A percentile compares a stretch with the other conserved stretches of the same genome.
Conservation (phyloP, 2,797 vertebrate species). For the Brachyrhaphis roseni region DNA sequence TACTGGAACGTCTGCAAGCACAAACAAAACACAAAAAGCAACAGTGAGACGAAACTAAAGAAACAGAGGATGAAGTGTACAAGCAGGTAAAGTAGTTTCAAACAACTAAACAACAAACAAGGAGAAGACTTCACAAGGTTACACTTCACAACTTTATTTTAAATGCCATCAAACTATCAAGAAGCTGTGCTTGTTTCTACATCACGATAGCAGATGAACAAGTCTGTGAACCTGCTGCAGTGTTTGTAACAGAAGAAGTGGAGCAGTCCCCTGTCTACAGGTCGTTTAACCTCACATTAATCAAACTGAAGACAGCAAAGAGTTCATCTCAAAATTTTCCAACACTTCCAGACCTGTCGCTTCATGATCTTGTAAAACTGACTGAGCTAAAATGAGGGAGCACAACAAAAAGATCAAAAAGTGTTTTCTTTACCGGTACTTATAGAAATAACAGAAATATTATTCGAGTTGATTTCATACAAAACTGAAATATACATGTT, state of each 20-base stretch:
- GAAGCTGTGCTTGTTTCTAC: neutral
- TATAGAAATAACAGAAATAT: too few species aligned
- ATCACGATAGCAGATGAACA: neutral
- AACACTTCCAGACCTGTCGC: neutral
- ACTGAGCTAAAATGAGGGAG: neutral
- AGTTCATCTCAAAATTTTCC: neutral
- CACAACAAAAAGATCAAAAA: neutral
- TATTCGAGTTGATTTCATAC: too few species aligned
- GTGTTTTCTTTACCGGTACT: too few species aligned
- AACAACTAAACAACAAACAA: neutral
- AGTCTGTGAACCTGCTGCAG: neutral
- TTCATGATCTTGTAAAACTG: neutral
- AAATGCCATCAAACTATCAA: neutral
- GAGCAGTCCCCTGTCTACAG: neutral
- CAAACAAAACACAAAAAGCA: slow-evolving; percentile 5
- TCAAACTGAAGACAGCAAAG: neutral
- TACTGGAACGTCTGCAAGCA: slow-evolving; percentile 90
- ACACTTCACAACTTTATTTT: neutral
- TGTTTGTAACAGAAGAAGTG: too few species aligned
- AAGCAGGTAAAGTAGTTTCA: too few species aligned
- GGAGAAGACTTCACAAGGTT: neutral
- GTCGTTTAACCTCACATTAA: neutral
- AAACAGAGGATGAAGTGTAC: neutral
- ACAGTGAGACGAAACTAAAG: neutral
- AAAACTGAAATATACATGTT: too few species aligned